These are phyloP conservation scores for Agrochola lychnidis DNA, from an alignment of 2,888 invertebrate genomes.

Conservation along the genomic window DNA sequence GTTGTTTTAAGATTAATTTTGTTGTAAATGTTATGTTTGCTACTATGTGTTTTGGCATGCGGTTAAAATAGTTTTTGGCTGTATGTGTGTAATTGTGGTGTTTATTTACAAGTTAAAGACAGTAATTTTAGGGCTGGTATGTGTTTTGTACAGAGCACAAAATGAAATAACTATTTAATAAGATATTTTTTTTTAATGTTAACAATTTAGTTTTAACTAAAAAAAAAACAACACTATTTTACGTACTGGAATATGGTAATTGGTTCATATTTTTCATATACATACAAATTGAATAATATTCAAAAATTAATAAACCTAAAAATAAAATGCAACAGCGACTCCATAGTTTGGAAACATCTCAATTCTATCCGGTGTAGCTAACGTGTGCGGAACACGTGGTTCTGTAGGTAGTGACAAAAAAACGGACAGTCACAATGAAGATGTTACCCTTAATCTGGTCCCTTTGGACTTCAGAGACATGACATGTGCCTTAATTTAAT, in stretches of 20 bases:
- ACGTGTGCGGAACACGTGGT: conserved; percentile 87
- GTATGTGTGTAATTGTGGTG: background rate
- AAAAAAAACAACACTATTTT: background rate
- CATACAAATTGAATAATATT: background rate
- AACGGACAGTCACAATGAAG: conserved; percentile 70
- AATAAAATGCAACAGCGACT: conserved; percentile 61
- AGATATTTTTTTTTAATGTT: background rate
- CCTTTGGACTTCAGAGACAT: conserved; percentile 51
- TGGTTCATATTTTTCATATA: background rate
- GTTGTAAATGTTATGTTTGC: background rate
- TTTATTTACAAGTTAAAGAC: too few relatives aligned
- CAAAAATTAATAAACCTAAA: background rate
- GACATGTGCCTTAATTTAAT: conserved; percentile 61
- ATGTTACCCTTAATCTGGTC: conserved; percentile 70
- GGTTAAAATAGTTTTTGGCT: background rate
- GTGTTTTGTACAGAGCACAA: background rate
- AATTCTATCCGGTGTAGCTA: conserved; percentile 75
- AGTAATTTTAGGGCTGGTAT: background rate
- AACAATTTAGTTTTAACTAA: too few relatives aligned
- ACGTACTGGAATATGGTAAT: background rate
- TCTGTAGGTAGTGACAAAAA: conserved; percentile 77
- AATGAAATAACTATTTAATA: background rate
- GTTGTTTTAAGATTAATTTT: background rate
- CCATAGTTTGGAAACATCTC: conserved; percentile 59
- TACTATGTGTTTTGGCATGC: background rate